Evolutionary conservation across 2,797 vertebrate genomes (phyloP).

Genomic region (Peromyscus attwateri): DNA sequence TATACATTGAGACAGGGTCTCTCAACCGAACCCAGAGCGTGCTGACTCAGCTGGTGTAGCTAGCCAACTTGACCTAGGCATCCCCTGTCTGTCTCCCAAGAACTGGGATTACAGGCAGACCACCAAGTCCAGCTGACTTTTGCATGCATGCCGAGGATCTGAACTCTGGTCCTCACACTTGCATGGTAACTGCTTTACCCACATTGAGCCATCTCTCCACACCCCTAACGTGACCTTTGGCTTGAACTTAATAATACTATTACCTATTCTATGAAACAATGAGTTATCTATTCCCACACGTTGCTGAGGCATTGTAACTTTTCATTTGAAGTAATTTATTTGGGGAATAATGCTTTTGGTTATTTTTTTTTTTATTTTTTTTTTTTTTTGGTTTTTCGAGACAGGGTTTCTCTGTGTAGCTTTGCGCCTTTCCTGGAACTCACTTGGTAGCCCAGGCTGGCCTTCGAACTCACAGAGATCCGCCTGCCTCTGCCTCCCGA

Average conservation of each 20-base stretch:
- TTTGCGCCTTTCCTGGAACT: too few relatives aligned
- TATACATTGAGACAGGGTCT: not conserved
- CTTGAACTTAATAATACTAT: not conserved
- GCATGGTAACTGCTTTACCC: not conserved
- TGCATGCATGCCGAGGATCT: not conserved
- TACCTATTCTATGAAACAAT: not conserved
- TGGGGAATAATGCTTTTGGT: not conserved
- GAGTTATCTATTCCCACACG: not conserved
- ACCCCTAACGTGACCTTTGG: not conserved
- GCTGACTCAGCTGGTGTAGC: not conserved
- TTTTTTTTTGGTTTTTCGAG: too few relatives aligned
- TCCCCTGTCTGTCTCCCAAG: not conserved
- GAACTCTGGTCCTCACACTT: not conserved
- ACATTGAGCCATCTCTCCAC: not conserved
- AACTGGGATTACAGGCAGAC: not conserved
- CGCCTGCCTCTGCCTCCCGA: too few relatives aligned
- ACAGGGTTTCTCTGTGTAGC: too few relatives aligned
- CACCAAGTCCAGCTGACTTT: too few relatives aligned
- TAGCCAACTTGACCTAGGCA: not conserved
- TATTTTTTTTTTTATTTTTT: not conserved
- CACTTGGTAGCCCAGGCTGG: too few relatives aligned
- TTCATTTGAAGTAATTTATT: slow-evolving; percentile 26
- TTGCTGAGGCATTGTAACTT: not conserved
- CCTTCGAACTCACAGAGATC: too few relatives aligned
- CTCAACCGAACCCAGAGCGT: not conserved